Evolutionary conservation across 2,888 invertebrate genomes (phyloP).

Genomic region (Drosophila kambysellisi): DNA sequence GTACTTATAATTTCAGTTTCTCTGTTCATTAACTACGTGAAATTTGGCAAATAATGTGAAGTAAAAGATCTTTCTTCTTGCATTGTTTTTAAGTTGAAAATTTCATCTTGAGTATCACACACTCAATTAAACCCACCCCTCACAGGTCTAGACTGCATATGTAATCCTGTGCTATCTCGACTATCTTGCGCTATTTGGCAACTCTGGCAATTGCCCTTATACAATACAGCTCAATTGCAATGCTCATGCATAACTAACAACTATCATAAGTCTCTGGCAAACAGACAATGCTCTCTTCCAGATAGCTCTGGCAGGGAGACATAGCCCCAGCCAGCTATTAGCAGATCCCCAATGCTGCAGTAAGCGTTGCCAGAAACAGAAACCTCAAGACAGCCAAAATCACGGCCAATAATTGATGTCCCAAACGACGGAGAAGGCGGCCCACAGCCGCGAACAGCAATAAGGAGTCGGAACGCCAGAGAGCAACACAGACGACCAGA

Average conservation of each 20-base stretch:
- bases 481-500: constrained; percentile 23
- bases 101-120: neutral
- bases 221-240: constrained; percentile 20
- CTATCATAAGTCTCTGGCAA: constrained; percentile 39
- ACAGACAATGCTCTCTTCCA: constrained; percentile 18
- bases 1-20: neutral
- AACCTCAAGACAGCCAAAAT: constrained; percentile 66
- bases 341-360: constrained; percentile 35
- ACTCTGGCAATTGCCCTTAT: neutral
- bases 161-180: neutral
- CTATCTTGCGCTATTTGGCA: constrained; percentile 3
- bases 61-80: neutral
- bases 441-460: constrained; percentile 72
- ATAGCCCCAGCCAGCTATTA: constrained; percentile 43
- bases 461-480: constrained; percentile 54
- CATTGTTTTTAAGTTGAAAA: no score
- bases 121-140: neutral
- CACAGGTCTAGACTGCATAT: neutral
- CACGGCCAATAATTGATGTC: constrained; percentile 73
- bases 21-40: neutral
- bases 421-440: constrained; percentile 49
- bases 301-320: constrained; percentile 25
- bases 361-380: constrained; percentile 36
- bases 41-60: neutral
- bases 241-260: constrained; percentile 24